Evolutionary conservation across 2,888 invertebrate species (phyloP).

Genomic region (Anthrax anthrax): DNA sequence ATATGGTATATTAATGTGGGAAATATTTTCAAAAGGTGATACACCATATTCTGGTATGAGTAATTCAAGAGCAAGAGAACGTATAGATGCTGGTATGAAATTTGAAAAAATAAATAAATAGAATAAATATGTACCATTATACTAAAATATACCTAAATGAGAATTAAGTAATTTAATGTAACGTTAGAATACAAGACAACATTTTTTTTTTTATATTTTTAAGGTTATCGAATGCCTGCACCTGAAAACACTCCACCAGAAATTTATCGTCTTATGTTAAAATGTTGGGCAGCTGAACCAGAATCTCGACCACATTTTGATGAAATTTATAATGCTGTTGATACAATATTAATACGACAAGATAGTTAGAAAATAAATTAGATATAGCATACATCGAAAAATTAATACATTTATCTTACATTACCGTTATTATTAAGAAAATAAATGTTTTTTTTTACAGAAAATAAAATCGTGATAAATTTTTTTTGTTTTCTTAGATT

Average conservation of each 20-base stretch:
- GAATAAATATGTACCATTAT: too few species aligned
- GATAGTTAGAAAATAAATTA: constrained; percentile 5
- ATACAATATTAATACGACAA: constrained; percentile 39
- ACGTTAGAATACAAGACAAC: neutral
- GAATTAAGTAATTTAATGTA: too few species aligned
- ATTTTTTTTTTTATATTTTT: constrained; percentile 9
- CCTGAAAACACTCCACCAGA: constrained; percentile 78
- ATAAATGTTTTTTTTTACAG: neutral
- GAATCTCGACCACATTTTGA: constrained; percentile 86
- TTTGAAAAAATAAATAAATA: too few species aligned
- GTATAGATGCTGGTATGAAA: constrained; percentile 69
- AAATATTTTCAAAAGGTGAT: constrained; percentile 86
- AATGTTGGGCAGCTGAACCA: constrained; percentile 89
- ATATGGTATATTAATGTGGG: constrained; percentile 92
- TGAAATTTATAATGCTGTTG: constrained; percentile 67
- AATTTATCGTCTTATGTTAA: constrained; percentile 79
- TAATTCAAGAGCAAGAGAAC: constrained; percentile 85
- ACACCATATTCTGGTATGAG: constrained; percentile 90
- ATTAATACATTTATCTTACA: too few species aligned
- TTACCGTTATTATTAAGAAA: too few species aligned
- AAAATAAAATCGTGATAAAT: too few species aligned
- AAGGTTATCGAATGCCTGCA: constrained; percentile 87
- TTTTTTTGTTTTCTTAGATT: too few species aligned
- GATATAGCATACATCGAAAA: too few species aligned
- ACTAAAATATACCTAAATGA: too few species aligned